Base-by-base conservation (phyloP, 2,797 vertebrate genomes). In the Gymnodraco acuticeps region DNA sequence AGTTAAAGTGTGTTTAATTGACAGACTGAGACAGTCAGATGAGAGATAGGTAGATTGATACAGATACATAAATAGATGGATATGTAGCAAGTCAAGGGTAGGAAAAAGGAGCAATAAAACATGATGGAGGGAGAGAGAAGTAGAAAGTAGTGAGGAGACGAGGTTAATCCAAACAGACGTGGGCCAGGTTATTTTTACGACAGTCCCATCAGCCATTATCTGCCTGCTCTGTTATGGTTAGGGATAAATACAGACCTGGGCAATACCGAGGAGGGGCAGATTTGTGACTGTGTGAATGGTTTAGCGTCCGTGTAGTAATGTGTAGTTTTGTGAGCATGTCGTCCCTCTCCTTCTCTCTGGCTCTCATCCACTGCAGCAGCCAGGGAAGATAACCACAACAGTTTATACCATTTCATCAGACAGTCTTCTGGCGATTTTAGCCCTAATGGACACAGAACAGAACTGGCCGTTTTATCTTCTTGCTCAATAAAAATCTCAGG, bases 401-500 rank as follows among this genome's bases (percentile, higher is more conserved):
- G 85, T 91, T 93, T 89, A 89, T 89, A 91, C 79, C 88, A 89
- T 89, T 95, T 94, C 88, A 87, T 86, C 85, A 88, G 94, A 94
- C 94, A 89, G 94, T 93, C 81, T 76, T 82, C 80, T 89, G 93
- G 92, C 88, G 91, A 93, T 95, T 96, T 95, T 92, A 95, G 94
- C 93, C 90, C 94, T 95, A 95, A 97, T 95, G 94, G 95, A 96
- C 94, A 93, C 91, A 90, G 87, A 95, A 64, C 83, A 87, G 82
- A 81, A 71, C 85, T 80, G 0, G 61, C 45, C 85, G 92, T 96
- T 96, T 95, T 95, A 94, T 91, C 94, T 93, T 91, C 93, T 95
- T 94, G 95, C 95, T 95, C 94, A 95, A 96, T 95, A 95, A 95
- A 96, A 96, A 88, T 94, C 72, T 52, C 58, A 41, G 46, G 54